These are phyloP conservation scores for Phoeniculus purpureus DNA, from an alignment of 2,797 vertebrate genomes.

Conservation along the genomic window DNA sequence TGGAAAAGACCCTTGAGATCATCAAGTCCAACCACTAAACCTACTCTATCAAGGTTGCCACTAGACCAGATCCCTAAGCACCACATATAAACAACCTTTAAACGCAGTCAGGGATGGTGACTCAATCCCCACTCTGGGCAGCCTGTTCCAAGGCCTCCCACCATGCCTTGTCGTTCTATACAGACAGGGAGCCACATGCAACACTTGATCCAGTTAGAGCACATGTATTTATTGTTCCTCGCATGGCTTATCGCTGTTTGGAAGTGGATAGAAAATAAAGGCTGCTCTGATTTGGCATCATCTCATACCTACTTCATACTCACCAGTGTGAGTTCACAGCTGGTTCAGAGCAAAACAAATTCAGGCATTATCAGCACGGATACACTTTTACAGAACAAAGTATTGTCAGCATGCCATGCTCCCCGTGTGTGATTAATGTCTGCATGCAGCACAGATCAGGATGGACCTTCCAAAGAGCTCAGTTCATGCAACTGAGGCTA, in stretches of 20 bases:
- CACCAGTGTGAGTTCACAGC: slow-evolving; percentile 1
- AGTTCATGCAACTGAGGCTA: slow-evolving; percentile 15
- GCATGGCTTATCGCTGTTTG: neutral
- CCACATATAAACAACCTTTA: too few relatives aligned
- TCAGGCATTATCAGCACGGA: slow-evolving; percentile 21
- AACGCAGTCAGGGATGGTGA: too few relatives aligned
- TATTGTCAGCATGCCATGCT: slow-evolving; percentile 39
- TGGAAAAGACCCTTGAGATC: too few relatives aligned
- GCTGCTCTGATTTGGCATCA: neutral
- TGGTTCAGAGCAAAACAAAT: slow-evolving; percentile 26
- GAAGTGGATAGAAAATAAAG: slow-evolving; percentile 9
- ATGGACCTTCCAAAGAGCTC: neutral
- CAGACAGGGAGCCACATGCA: neutral
- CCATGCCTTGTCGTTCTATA: neutral
- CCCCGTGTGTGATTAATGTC: slow-evolving; percentile 45
- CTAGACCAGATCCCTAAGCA: too few relatives aligned
- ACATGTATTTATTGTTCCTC: neutral
- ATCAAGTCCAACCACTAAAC: too few relatives aligned
- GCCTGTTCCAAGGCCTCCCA: neutral
- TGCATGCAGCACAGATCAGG: slow-evolving; percentile 15
- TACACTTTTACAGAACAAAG: slow-evolving; percentile 39
- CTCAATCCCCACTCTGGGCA: too few relatives aligned
- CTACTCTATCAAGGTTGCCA: too few relatives aligned
- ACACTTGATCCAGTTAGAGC: neutral
- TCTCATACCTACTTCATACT: neutral